Evolutionary conservation across 2,113 vertebrate species (phyloP).

Genomic region (Gobio gobio): DNA sequence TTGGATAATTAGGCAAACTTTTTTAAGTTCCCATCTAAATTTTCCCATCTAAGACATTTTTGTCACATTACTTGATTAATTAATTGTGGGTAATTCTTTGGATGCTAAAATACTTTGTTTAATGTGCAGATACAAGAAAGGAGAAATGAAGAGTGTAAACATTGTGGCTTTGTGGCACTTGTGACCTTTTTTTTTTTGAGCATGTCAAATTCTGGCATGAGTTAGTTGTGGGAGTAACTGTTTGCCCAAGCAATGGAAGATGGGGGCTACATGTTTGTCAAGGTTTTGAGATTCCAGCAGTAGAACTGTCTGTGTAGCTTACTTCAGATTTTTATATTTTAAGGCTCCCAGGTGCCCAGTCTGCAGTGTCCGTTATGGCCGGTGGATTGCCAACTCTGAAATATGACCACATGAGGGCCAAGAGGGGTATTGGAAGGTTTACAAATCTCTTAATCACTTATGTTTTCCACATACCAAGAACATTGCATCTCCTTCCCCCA

Average conservation of each 20-base stretch:
- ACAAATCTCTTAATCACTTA: constrained; percentile 32
- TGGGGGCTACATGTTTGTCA: background rate
- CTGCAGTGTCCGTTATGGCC: background rate
- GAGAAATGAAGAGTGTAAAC: background rate
- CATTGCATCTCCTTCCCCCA: background rate
- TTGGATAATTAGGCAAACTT: background rate
- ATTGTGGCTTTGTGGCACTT: background rate
- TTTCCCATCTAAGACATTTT: background rate
- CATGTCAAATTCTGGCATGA: background rate
- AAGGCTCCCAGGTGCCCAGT: background rate
- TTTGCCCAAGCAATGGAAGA: background rate
- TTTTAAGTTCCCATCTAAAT: background rate
- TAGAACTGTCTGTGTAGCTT: background rate
- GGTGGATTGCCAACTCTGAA: background rate
- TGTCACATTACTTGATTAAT: background rate
- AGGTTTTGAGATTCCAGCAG: background rate
- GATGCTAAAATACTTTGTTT: background rate
- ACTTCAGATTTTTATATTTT: background rate
- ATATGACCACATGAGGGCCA: background rate
- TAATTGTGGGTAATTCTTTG: background rate
- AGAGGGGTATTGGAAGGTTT: constrained; percentile 6
- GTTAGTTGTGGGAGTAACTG: background rate
- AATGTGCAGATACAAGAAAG: background rate
- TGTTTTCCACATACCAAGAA: constrained; percentile 30
- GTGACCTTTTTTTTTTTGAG: background rate